phyloP scores from a whole-genome alignment of 1,140 invertebrate species.

The Pseudobourletiella spinata region DNA sequence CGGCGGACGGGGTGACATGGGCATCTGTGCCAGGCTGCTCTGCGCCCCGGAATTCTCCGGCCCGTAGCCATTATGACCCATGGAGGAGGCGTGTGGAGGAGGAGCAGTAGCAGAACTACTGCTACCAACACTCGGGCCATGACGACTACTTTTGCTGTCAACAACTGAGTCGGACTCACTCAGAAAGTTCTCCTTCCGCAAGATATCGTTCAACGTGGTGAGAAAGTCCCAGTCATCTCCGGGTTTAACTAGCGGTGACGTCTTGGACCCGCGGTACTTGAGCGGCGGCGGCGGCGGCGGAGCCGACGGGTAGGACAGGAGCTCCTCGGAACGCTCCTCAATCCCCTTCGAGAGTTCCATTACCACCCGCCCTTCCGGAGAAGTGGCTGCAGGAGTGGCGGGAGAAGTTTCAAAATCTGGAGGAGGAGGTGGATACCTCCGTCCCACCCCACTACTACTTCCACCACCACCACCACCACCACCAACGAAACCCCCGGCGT shows the following conservation, averaged over 20 bases:
- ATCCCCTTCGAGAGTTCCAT: not conserved
- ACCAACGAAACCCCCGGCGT: conserved; percentile 14
- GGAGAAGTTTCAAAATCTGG: not conserved
- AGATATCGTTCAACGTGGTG: conserved; percentile 27
- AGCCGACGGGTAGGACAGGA: too few relatives aligned
- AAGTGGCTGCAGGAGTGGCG: not conserved
- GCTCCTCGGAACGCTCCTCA: too few relatives aligned
- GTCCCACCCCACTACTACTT: not conserved
- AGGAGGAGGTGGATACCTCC: too few relatives aligned
- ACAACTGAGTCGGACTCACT: conserved; percentile 5
- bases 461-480: conserved; percentile 2
- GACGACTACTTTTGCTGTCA: not conserved
- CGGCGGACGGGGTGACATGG: conserved; percentile 26
- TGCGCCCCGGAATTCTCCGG: too few relatives aligned
- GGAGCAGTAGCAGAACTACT: not conserved
- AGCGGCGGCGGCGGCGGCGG: not conserved
- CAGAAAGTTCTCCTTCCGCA: conserved; percentile 31
- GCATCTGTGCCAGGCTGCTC: not conserved
- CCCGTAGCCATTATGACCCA: not conserved
- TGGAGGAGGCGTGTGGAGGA: not conserved
- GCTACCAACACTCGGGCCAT: not conserved
- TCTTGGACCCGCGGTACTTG: conserved; percentile 9
- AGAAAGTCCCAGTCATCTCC: conserved; percentile 34
- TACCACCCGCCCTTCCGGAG: not conserved
- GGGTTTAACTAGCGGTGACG: not conserved